A percentile compares a stretch with the other conserved stretches of the same genome.
Conservation (phyloP, 2,797 vertebrate genomes). For the Enteromius fasciolatus region DNA sequence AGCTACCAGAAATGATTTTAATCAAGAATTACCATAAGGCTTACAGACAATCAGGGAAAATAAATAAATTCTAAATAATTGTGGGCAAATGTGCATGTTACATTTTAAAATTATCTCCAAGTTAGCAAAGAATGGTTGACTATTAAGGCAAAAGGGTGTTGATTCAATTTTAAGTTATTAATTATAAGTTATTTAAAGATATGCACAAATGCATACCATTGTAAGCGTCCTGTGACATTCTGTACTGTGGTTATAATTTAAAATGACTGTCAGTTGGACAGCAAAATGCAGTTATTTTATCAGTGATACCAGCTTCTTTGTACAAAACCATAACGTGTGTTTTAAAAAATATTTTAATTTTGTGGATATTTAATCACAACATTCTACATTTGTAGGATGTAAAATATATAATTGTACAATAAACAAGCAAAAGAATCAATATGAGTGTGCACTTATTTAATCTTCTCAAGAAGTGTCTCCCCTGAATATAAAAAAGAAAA, state of each 20-base stretch:
- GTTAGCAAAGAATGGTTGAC: not conserved
- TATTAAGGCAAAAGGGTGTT: not conserved
- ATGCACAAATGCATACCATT: not conserved
- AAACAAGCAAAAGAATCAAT: conserved; percentile 9
- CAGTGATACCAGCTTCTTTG: not conserved
- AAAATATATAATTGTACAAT: conserved; percentile 11
- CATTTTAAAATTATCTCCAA: not conserved
- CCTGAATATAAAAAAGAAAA: conserved; percentile 46
- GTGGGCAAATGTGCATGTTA: not conserved
- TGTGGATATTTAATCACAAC: conserved; percentile 3
- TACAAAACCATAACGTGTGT: not conserved
- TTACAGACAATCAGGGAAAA: not conserved
- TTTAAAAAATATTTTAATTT: not conserved
- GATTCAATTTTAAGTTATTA: not conserved
- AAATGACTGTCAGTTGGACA: not conserved
- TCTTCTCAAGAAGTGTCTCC: conserved; percentile 48
- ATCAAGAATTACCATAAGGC: not conserved
- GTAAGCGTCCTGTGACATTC: not conserved
- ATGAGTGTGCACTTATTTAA: conserved; percentile 54
- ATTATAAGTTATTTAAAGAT: not conserved
- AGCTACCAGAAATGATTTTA: not conserved
- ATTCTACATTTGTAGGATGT: not conserved
- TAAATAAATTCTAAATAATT: not conserved
- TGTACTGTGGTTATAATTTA: not conserved
- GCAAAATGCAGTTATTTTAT: not conserved